Conservation (phyloP, 2,113 vertebrate genomes). For the Oenanthe oenanthe region DNA sequence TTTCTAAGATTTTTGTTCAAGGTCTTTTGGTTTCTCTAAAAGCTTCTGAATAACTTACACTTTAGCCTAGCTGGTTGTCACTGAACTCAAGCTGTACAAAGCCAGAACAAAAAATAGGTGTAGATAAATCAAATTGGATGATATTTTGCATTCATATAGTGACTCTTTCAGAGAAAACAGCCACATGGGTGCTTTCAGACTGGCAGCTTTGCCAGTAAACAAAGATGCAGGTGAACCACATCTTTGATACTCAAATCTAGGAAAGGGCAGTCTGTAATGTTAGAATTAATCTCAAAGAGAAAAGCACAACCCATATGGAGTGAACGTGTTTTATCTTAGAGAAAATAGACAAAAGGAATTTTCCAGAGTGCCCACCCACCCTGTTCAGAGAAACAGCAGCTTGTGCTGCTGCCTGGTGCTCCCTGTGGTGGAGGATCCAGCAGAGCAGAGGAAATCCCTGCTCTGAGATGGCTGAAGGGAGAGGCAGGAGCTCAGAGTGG, state of each 20-base stretch:
- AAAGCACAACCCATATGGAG: neutral
- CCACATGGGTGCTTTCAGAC: neutral
- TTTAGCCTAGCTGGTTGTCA: neutral
- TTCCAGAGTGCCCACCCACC: neutral
- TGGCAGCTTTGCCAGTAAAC: neutral
- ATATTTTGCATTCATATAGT: neutral
- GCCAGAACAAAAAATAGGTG: neutral
- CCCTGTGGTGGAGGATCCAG: fast-evolving
- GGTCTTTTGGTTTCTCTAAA: neutral
- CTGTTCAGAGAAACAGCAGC: neutral
- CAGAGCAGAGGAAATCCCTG: neutral
- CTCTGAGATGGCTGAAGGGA: neutral
- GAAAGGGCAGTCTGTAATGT: neutral
- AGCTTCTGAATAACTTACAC: neutral
- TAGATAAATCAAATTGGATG: constrained; percentile 1
- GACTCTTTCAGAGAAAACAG: neutral
- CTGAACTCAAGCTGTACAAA: neutral
- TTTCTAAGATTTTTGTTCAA: neutral
- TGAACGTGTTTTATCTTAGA: neutral
- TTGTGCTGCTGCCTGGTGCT: neutral
- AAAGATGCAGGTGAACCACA: neutral
- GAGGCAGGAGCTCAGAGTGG: neutral
- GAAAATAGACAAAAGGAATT: neutral
- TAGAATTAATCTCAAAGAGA: neutral
- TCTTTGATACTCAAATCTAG: no score